phyloP scores from a whole-genome alignment of 2,113 vertebrate species.

The Percina caprodes region DNA sequence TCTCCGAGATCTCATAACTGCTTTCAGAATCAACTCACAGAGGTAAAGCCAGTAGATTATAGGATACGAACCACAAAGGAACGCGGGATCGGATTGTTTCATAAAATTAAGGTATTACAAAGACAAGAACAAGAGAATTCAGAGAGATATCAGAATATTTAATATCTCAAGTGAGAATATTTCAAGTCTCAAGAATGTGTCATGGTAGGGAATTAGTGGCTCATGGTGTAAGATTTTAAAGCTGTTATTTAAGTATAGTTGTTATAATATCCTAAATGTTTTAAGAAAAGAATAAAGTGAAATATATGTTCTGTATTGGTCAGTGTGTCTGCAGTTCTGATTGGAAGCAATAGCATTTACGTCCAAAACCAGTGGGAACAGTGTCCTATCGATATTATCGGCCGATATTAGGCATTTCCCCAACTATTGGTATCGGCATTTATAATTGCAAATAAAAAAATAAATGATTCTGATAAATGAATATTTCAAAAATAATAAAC shows the following conservation, averaged over 20 bases:
- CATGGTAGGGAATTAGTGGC: neutral
- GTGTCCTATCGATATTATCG: neutral
- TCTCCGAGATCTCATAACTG: too few relatives aligned
- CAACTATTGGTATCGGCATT: too few relatives aligned
- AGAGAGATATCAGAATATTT: neutral
- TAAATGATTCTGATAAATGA: too few relatives aligned
- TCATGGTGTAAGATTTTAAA: neutral
- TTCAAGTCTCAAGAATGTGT: neutral
- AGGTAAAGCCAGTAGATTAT: too few relatives aligned
- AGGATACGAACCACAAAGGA: too few relatives aligned
- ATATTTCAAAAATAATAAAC: too few relatives aligned
- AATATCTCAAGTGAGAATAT: neutral
- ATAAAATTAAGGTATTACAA: neutral
- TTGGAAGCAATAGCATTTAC: constrained; percentile 1
- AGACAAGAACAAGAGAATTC: neutral
- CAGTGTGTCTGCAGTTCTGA: neutral
- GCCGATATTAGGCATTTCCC: too few relatives aligned
- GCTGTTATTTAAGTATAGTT: neutral
- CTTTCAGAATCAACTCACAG: too few relatives aligned
- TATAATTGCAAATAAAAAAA: too few relatives aligned
- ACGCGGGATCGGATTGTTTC: too few relatives aligned
- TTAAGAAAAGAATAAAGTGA: neutral
- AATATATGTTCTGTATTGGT: neutral
- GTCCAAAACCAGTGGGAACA: neutral
- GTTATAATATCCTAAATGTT: neutral